A percentile compares a stretch with the other conserved stretches of the same genome.
phyloP scores from a whole-genome alignment of 2,113 vertebrate species.

The Notiomystis cincta region DNA sequence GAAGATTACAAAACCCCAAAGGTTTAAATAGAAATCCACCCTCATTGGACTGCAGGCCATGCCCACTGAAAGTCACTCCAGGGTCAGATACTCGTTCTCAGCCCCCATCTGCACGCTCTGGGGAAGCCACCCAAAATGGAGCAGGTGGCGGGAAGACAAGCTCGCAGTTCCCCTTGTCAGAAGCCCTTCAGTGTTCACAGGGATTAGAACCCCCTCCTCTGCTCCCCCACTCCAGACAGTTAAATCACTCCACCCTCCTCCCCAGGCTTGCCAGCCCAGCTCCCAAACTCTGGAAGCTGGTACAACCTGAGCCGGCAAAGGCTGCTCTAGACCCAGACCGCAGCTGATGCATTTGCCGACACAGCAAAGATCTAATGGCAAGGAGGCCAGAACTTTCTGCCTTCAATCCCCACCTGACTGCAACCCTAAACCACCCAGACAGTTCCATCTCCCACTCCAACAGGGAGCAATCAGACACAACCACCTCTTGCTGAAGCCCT shows the following conservation, averaged over 20 bases:
- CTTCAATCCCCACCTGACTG: not conserved
- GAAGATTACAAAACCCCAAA: not conserved
- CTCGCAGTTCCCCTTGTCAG: not conserved
- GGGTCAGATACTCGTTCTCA: not conserved
- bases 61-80: not conserved
- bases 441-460: not conserved
- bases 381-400: not conserved
- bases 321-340: not conserved
- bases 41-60: not conserved
- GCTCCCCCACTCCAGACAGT: not conserved
- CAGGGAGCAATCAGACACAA: not conserved
- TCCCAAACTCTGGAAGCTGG: not conserved
- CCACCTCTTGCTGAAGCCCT: not conserved
- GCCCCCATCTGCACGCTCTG: not conserved
- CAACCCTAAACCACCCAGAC: not conserved
- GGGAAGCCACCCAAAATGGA: not conserved
- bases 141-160: not conserved
- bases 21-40: slow-evolving; percentile 4
- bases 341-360: not conserved
- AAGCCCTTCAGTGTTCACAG: fast-evolving
- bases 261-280: not conserved
- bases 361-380: not conserved
- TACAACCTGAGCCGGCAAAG: not conserved
- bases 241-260: not conserved
- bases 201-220: not conserved